phyloP scores from a whole-genome alignment of 2,113 vertebrate species.

The Ailuropoda melanoleuca region DNA sequence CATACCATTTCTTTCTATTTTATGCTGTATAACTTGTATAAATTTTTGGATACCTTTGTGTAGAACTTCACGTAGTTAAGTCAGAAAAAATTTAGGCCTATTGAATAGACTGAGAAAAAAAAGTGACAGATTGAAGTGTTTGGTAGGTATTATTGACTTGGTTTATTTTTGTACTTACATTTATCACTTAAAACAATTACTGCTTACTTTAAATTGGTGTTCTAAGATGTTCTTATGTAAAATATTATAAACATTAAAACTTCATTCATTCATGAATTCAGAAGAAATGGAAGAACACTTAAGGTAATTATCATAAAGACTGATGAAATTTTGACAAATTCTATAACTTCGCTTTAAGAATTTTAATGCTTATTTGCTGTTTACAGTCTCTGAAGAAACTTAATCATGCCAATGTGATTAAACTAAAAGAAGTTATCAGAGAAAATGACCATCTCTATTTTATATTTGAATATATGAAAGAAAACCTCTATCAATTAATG shows the following conservation, averaged over 20 bases:
- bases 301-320: neutral
- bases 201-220: neutral
- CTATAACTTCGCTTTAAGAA: slow-evolving; percentile 9
- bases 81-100: neutral
- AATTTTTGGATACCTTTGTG: slow-evolving; percentile 4
- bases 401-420: slow-evolving; percentile 98
- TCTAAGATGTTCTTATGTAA: neutral
- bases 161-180: neutral
- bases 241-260: slow-evolving; percentile 14
- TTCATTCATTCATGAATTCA: neutral
- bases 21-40: neutral
- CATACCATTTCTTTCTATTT: neutral
- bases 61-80: neutral
- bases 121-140: neutral
- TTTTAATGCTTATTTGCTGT: neutral
- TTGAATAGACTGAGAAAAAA: neutral
- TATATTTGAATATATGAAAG: slow-evolving; percentile 99
- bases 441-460: slow-evolving; percentile 99
- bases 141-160: neutral
- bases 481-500: slow-evolving; percentile 99
- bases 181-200: neutral
- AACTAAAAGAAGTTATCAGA: slow-evolving; percentile 98
- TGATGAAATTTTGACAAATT: neutral
- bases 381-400: slow-evolving; percentile 97
- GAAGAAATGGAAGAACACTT: neutral